Evolutionary conservation across 2,113 vertebrate genomes (phyloP), one percentile per base, ranked within the genome.

Genomic region (Cyanoderma ruficeps): DNA sequence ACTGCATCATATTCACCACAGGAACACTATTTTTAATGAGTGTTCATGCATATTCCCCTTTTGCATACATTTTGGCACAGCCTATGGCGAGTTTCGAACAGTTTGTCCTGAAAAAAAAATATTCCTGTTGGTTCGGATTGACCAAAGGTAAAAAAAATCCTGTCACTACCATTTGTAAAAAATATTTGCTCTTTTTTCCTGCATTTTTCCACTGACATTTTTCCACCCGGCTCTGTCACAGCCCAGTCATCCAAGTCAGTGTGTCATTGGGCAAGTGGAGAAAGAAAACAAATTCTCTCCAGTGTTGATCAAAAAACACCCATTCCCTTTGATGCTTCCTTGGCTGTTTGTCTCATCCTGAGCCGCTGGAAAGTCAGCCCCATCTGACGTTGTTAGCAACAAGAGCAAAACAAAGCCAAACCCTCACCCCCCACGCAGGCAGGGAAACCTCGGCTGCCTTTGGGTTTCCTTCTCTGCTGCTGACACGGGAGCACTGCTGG

Each of bases 181-280:
- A 96, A 93, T 95, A 95, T 96, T 97, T 97, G 90, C 79, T 96
- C 92, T 89, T 95, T 93, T 95, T 93, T 97, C 70, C 91, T 95
- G 93, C 90, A 78, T 96, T 96, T 95, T 96, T 96, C 96, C 94
- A 83, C 94, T 96, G 95, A 96, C 92, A 93, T 96, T 97, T 97
- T 97, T 95, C 95, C 94, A 95, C 37, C 68, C 83, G 0, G 83
- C 93, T 92, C 94, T 96, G 96, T 93, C 93, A 95, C 94, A 79
- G 96, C 89, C 23, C 75, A 92, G 88, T 49, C 96, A 94, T 96
- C 94, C 95, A 96, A 95, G 94, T 53, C 89, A 75, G 83, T 95
- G 94, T 95, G 94, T 96, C 96, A 96, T 52, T 95, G 94, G 93
- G 93, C 94, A 61, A 96, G 94, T 33, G 83, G 88, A 92, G 87